Evolutionary conservation across 2,888 invertebrate genomes (phyloP), one percentile per base, ranked within the genome.

Genomic region (Pseudanteris insignis): DNA sequence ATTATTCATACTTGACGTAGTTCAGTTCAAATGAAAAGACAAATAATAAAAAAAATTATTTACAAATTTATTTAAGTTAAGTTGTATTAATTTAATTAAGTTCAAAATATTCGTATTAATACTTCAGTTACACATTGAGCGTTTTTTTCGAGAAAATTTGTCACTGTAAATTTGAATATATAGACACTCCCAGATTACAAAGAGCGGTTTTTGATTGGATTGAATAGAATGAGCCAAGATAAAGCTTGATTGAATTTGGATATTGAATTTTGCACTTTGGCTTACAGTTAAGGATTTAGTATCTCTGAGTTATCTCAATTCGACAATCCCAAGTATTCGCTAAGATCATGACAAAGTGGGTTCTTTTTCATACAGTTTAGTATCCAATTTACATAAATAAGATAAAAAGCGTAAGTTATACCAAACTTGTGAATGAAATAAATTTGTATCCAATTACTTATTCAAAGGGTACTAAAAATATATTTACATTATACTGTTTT

Each of bases 241-340:
- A 57, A 62, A 51, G 46, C 55, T 55, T 51, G 55, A 62, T 62
- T 57, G 51, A 62, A 62, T 62, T 62, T 62, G 55, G 51, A 47
- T 62, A 57, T 62, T 57, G 55, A 62, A 55, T 62, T 44, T 51
- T 57, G 55, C 47, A 41, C 55, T 62, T 50, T 55, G 44, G 55
- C 62, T 62, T 51, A 57, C 51, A 41, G 32, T 28, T 51, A 41
- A 51, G 57, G 55, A 51, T 55, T 55, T 55, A 50, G 50, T 55
- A 38, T 61, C 51, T 62, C 44, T 24, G 33, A 30, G 46, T 62
- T 57, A 41, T 47, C 43, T 47, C 43, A 51, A 57, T 57, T 57
- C 53, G 40, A 32, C 40, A 38, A 50, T 41, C 30, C 28, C 38
- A 50, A 47, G 51, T 51, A 40, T 44, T 58, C 43, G 40, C 58